Evolutionary conservation across 2,888 invertebrate species (phyloP).

Genomic region (Falcaria lacertinaria): DNA sequence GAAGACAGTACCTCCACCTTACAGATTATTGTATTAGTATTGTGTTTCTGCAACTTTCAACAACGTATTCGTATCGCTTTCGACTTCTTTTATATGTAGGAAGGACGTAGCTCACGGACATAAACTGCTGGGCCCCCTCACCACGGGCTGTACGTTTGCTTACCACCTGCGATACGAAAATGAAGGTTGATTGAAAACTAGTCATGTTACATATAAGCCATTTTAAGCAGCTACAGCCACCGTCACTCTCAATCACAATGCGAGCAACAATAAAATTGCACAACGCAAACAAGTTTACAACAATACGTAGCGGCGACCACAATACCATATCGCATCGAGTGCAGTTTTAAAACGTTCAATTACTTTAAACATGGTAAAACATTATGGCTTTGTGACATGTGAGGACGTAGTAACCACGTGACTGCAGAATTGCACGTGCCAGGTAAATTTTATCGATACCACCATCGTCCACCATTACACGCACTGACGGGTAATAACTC

Average conservation of each 20-base stretch:
- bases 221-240: background rate
- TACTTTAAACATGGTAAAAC: constrained; percentile 30
- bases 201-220: background rate
- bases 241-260: background rate
- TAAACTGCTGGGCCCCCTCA: no score
- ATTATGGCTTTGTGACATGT: constrained; percentile 27
- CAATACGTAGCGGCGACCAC: constrained; percentile 5
- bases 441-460: constrained; percentile 32
- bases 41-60: no score
- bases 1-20: no score
- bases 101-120: no score
- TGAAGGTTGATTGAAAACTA: background rate
- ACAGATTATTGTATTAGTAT: no score
- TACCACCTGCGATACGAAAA: no score
- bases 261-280: constrained; percentile 6
- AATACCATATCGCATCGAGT: constrained; percentile 5
- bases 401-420: constrained; percentile 32
- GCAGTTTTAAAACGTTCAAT: constrained; percentile 27
- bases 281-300: constrained; percentile 14
- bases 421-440: constrained; percentile 30
- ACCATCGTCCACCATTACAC: constrained; percentile 17
- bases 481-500: constrained; percentile 20
- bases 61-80: no score
- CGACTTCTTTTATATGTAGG: no score
- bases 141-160: no score